Percentiles rank a stretch among this genome's conserved stretches.
phyloP scores from a whole-genome alignment of 53 echinoderm and acorn worm genomes.

The Glandiceps talaboti region DNA sequence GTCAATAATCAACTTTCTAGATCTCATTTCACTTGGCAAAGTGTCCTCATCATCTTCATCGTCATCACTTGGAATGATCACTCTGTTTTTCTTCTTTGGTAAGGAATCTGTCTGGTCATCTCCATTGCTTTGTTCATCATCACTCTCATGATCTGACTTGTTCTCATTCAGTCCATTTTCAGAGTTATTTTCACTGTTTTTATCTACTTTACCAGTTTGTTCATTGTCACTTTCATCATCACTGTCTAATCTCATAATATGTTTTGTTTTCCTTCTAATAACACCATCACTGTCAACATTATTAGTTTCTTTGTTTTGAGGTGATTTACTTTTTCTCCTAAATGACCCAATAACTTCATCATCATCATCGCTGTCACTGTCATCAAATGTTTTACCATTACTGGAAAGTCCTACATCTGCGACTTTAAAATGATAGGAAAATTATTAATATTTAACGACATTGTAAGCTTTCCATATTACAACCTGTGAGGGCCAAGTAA shows the following conservation, averaged over 20 bases:
- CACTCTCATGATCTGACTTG: slow-evolving; percentile 13
- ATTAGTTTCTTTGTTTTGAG: background rate
- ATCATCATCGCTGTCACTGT: background rate
- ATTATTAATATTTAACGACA: too few species aligned
- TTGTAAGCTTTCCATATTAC: too few species aligned
- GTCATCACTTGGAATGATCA: slow-evolving; percentile 11
- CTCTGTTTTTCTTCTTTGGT: slow-evolving; percentile 11
- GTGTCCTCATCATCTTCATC: slow-evolving; percentile 16
- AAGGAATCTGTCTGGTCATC: too few species aligned
- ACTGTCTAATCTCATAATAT: background rate
- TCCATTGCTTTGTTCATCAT: slow-evolving; percentile 21
- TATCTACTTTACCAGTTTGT: background rate
- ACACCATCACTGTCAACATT: background rate
- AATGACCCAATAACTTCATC: slow-evolving; percentile 6
- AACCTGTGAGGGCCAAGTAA: too few species aligned
- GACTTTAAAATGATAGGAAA: slow-evolving; percentile 6
- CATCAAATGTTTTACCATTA: background rate
- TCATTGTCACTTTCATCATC: slow-evolving; percentile 3
- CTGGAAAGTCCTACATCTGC: slow-evolving; percentile 1
- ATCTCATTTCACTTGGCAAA: background rate
- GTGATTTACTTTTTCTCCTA: background rate
- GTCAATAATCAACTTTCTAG: background rate
- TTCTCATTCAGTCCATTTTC: slow-evolving; percentile 9
- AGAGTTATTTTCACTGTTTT: background rate
- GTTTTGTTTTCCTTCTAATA: background rate